Percentiles rank a stretch among this genome's conserved stretches.
Evolutionary conservation across 2,113 vertebrate species (phyloP).

Genomic region (Rhodinocichla rosea): DNA sequence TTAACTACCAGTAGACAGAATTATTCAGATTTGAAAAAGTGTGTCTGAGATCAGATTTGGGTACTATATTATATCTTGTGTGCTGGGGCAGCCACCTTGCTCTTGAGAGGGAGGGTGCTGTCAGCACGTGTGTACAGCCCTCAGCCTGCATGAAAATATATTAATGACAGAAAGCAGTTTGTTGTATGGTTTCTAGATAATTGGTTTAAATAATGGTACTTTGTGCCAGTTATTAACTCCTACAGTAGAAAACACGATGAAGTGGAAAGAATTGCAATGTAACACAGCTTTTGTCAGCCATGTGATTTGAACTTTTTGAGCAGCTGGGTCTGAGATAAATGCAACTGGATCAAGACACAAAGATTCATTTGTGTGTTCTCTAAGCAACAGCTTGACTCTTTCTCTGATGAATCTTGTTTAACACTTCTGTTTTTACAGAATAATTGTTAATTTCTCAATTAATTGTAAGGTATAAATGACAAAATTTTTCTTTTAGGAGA

Average conservation of each 20-base stretch:
- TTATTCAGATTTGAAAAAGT: background rate
- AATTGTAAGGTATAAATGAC: background rate
- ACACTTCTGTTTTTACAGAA: slow-evolving; percentile 19
- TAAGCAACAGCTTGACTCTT: background rate
- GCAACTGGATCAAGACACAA: background rate
- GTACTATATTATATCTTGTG: background rate
- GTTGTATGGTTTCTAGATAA: background rate
- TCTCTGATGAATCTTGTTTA: background rate
- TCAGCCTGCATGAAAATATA: background rate
- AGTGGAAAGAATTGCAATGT: background rate
- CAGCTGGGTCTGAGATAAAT: background rate
- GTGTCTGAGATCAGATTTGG: background rate
- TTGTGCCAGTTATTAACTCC: background rate
- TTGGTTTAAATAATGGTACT: background rate
- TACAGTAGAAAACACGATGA: background rate
- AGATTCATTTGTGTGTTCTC: background rate
- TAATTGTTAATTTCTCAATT: slow-evolving; percentile 4
- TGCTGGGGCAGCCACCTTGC: background rate
- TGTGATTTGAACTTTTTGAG: background rate
- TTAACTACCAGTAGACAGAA: background rate
- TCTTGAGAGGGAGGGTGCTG: background rate
- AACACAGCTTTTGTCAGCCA: background rate
- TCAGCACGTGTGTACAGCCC: background rate
- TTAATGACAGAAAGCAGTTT: background rate
- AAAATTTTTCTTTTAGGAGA: background rate